These are phyloP conservation scores for Chelonia mydas DNA, from an alignment of 2,797 vertebrate genomes.

Conservation along the genomic window DNA sequence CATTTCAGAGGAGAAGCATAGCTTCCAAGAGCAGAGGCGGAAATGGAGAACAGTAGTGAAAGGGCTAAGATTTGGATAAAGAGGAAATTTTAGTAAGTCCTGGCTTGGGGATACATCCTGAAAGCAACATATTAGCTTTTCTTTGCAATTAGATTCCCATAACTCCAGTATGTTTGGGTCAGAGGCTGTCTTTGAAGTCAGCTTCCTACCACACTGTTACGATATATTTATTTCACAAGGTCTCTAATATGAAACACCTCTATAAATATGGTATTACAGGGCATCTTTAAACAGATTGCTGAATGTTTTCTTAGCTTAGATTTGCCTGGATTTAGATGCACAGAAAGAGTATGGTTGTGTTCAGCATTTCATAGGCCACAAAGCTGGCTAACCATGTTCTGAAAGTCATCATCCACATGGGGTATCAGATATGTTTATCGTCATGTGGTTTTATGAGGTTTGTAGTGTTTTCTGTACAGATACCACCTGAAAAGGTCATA, in stretches of 20 bases:
- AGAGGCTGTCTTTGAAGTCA: neutral
- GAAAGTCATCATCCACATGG: neutral
- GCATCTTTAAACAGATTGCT: neutral
- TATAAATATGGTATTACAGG: neutral
- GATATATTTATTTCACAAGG: neutral
- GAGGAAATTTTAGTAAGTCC: neutral
- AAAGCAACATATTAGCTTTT: neutral
- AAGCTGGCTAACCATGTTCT: neutral
- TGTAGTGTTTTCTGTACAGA: neutral
- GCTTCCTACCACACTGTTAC: neutral
- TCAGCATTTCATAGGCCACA: neutral
- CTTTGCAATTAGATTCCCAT: neutral
- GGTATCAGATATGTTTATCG: rapidly evolving
- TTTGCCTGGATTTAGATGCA: neutral
- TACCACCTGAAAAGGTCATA: constrained; percentile 37
- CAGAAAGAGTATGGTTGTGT: neutral
- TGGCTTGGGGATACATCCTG: neutral
- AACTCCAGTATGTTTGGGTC: neutral
- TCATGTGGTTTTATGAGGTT: neutral
- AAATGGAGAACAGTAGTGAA: neutral
- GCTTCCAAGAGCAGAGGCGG: neutral
- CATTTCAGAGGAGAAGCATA: neutral
- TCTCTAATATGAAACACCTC: neutral
- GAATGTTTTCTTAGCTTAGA: neutral
- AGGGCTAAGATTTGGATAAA: neutral